Base-by-base conservation (phyloP, 1,140 invertebrate genomes). In the Drosophila pallidifrons region DNA sequence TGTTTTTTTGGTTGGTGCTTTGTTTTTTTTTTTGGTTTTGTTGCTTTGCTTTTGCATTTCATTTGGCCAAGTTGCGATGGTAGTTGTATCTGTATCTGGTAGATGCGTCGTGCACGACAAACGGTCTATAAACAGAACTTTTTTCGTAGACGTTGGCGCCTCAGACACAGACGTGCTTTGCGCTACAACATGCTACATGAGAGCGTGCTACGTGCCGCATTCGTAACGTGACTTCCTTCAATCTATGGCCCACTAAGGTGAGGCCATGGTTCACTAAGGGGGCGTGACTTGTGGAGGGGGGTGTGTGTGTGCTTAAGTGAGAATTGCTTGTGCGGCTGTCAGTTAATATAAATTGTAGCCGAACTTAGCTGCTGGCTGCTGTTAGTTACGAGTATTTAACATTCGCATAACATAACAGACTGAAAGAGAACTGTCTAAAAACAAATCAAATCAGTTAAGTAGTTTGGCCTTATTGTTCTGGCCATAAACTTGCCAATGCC, bases 191-290 rank as follows among this genome's bases (percentile, higher is more conserved):
- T 35, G 71, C 71, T 38, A 38, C 35, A 38, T 25, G 20, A 25
- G 20, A 45, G 47, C 35, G 43, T 35, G 71, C 71, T 86, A 85
- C 82, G 82, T 85, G 82, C 82, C 82, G 73, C 82, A 82, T 87
- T 87, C 60, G 82, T 75, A 86, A 85, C 82, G 81, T 82, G 82
- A 85, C 82, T 85, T 85, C 75, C 82, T 82, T 82, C 67, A 79
- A 75, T 75, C 85, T 67, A 81, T 85, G 82, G 67, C 70, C 74
- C 75, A 78, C 63, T 58, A 64, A 57, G 47, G 51, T 65, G 20
- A 15, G 30, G 69, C 32, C 49, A 10, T 30, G 28, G 25, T 25
- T 25, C 20, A 25, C 20, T 25, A 25, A 25, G 0, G 20, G 20
- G 20, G 20, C 20, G 20, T 25, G 4, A 13, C 6, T 3, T n/a